A percentile compares a stretch with the other conserved stretches of the same genome.
Evolutionary conservation across 2,797 vertebrate species (phyloP).

Genomic region (Spinus olivaceus): DNA sequence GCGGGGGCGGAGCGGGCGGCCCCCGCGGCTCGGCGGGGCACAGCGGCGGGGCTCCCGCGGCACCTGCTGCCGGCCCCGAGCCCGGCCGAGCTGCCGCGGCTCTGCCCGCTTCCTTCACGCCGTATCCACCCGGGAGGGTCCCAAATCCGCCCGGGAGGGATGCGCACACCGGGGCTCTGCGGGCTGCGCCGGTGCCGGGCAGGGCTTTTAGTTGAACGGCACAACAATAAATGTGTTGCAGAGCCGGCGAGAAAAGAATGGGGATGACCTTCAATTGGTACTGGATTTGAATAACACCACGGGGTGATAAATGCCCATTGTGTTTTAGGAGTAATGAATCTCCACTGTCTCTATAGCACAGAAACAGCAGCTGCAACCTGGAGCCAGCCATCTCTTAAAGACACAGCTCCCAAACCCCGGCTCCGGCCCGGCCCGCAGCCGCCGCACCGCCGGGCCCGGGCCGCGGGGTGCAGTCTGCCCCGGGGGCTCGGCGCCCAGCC

Average conservation of each 20-base stretch:
- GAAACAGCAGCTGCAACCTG: constrained; percentile 92
- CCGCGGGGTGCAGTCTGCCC: neutral
- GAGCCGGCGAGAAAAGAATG: constrained; percentile 86
- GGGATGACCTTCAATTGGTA: constrained; percentile 97
- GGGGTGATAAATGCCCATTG: constrained; percentile 99
- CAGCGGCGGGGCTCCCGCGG: neutral
- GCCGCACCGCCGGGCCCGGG: neutral
- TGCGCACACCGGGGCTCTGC: constrained; percentile 77
- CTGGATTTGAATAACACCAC: constrained; percentile 99
- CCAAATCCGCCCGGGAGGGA: constrained; percentile 53
- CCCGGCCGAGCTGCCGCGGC: neutral
- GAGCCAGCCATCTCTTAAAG: constrained; percentile 92
- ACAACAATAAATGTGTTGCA: constrained; percentile 90
- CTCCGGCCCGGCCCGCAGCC: neutral
- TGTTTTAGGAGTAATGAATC: constrained; percentile 99
- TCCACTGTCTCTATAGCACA: constrained; percentile 91
- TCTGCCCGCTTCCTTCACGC: constrained; percentile 12
- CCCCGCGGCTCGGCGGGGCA: neutral
- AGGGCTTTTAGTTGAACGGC: constrained; percentile 85
- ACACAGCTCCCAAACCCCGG: constrained; percentile 77
- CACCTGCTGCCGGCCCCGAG: neutral
- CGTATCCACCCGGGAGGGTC: constrained; percentile 35
- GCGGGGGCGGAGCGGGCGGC: constrained; percentile 44
- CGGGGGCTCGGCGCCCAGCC: neutral
- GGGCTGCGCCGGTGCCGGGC: constrained; percentile 78